Percentiles rank a stretch among this genome's conserved stretches.
These are phyloP conservation scores for Tragelaphus imberbis DNA, from an alignment of 2,113 vertebrate species.

Conservation along the genomic window DNA sequence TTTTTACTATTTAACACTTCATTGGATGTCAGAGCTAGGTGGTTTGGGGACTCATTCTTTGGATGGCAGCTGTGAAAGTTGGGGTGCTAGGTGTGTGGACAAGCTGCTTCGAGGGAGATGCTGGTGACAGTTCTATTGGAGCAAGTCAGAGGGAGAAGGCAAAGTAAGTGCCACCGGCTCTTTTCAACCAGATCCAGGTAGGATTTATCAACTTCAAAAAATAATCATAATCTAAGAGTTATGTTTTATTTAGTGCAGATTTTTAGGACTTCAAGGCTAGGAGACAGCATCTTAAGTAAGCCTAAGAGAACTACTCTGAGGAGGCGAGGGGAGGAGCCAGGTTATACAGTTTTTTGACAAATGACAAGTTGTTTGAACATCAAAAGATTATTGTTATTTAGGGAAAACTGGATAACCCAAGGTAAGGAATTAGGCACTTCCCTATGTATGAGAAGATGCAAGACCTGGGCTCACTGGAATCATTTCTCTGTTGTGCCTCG, in stretches of 20 bases:
- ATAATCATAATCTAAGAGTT: neutral
- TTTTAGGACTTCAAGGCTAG: neutral
- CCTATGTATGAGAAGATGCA: neutral
- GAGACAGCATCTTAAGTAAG: neutral
- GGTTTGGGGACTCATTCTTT: neutral
- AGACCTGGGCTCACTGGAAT: neutral
- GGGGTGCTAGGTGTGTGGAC: neutral
- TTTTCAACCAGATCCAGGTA: neutral
- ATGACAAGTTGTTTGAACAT: neutral
- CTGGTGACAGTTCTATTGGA: neutral
- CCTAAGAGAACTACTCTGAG: neutral
- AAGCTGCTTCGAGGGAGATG: neutral
- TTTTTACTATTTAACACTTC: neutral
- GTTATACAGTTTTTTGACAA: neutral
- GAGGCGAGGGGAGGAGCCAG: neutral
- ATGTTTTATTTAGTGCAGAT: neutral
- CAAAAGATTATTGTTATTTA: neutral
- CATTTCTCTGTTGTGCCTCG: accelerated
- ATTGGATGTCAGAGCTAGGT: neutral
- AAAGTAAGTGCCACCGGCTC: neutral
- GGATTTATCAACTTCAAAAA: neutral
- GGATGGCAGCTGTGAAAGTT: neutral
- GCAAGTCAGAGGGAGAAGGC: neutral
- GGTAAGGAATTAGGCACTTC: neutral
- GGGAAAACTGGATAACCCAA: neutral